Conservation (phyloP, 2,113 vertebrate genomes). For the Gasterosteus aculeatus region DNA sequence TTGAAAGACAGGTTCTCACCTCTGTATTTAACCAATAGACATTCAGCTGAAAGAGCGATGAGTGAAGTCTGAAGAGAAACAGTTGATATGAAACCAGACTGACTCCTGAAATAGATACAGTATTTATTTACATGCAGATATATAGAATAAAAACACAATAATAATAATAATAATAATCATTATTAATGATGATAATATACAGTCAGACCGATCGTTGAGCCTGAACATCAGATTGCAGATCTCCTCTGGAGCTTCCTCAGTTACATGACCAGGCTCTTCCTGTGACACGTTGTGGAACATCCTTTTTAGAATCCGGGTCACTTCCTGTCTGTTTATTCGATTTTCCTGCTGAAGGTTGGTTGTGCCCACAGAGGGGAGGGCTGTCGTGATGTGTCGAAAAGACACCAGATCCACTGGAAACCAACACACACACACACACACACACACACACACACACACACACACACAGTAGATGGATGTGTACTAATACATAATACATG, state of each 20-base stretch:
- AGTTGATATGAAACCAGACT: conserved; percentile 69
- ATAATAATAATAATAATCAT: too few relatives aligned
- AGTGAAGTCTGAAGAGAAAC: conserved; percentile 76
- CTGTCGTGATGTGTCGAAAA: conserved; percentile 67
- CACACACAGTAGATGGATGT: neutral
- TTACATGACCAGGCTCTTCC: conserved; percentile 69
- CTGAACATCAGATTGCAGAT: conserved; percentile 74
- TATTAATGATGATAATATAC: neutral
- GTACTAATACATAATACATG: neutral
- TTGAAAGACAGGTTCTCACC: conserved; percentile 68
- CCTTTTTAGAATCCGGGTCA: conserved; percentile 72
- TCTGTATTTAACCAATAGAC: conserved; percentile 82
- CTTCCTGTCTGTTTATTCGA: conserved; percentile 62
- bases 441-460: conserved; percentile 13
- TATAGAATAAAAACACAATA: neutral
- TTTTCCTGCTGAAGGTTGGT: conserved; percentile 18
- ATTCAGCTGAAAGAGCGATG: conserved; percentile 83
- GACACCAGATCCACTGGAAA: conserved; percentile 80
- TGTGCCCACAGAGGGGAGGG: conserved; percentile 42
- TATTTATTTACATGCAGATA: neutral
- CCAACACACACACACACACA: neutral
- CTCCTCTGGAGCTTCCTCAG: conserved; percentile 68
- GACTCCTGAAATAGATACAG: conserved; percentile 62
- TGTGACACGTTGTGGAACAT: conserved; percentile 76
- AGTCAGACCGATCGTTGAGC: conserved; percentile 82